Conservation (phyloP, 2,113 vertebrate species). For the Platanista minor region DNA sequence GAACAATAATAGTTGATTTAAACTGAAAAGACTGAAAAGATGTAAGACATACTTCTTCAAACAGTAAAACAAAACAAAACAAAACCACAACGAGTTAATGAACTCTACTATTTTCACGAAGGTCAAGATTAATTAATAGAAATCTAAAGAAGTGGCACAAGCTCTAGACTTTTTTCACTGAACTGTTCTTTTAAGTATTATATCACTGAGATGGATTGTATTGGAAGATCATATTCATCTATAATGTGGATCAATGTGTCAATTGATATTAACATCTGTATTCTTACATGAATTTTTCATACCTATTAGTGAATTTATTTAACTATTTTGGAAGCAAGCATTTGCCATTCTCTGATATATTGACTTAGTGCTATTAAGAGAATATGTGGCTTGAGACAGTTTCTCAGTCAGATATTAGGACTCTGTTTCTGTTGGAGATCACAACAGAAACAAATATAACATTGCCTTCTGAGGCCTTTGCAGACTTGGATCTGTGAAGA, state of each 20-base stretch:
- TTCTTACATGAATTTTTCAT: constrained; percentile 61
- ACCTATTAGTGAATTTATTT: constrained; percentile 64
- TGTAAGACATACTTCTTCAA: neutral
- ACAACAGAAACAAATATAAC: constrained; percentile 46
- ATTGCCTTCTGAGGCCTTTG: constrained; percentile 56
- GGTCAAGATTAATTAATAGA: neutral
- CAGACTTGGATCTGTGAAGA: constrained; percentile 48
- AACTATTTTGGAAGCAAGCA: constrained; percentile 68
- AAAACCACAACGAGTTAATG: neutral
- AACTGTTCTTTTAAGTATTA: constrained; percentile 70
- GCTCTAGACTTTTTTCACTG: neutral
- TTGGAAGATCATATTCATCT: constrained; percentile 66
- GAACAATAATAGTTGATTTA: neutral
- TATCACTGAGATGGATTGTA: constrained; percentile 32
- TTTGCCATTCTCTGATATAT: constrained; percentile 39
- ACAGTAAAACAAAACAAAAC: neutral
- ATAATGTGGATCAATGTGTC: neutral
- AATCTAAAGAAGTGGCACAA: neutral
- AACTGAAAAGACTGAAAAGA: neutral
- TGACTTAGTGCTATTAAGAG: constrained; percentile 36
- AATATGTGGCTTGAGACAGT: constrained; percentile 53
- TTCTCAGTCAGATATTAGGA: constrained; percentile 53
- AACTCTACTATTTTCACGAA: neutral
- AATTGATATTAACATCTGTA: constrained; percentile 57
- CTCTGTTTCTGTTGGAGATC: constrained; percentile 53